Conservation (phyloP, 2,888 invertebrate species). For the Ichneumon xanthorius region DNA sequence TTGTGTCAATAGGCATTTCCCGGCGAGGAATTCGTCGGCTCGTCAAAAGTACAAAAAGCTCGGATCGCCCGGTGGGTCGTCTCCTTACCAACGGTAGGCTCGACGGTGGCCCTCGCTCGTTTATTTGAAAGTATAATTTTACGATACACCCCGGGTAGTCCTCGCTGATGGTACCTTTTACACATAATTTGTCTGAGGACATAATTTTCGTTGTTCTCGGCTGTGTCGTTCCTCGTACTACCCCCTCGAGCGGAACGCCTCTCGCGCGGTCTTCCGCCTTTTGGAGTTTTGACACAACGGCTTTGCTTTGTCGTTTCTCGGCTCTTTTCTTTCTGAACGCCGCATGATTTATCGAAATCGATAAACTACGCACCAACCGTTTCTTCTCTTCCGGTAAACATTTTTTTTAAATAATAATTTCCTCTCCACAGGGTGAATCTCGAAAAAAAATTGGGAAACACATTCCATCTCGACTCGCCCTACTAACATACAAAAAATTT, state of each 20-base stretch:
- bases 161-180: conserved; percentile 63
- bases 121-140: conserved; percentile 72
- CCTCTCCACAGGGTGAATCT: background rate
- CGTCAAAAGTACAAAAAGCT: conserved; percentile 26
- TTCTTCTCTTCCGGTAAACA: conserved; percentile 6
- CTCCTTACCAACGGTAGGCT: conserved; percentile 17
- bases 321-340: conserved; percentile 2
- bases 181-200: conserved; percentile 70
- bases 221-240: conserved; percentile 34
- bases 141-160: conserved; percentile 59
- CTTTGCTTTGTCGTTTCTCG: conserved; percentile 15
- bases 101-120: conserved; percentile 42
- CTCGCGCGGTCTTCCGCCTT: conserved; percentile 14
- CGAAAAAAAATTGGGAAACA: background rate
- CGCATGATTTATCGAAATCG: conserved; percentile 51
- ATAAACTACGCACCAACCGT: conserved; percentile 39
- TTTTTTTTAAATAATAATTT: conserved; percentile 14
- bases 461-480: background rate
- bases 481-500: background rate
- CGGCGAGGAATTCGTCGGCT: conserved; percentile 9
- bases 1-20: background rate
- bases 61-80: conserved; percentile 10
- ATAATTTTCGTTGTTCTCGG: conserved; percentile 67
- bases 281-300: background rate
- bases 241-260: conserved; percentile 43